These are phyloP conservation scores for Drosophila kepulauana DNA, from an alignment of 1,140 invertebrate species.

Conservation along the genomic window DNA sequence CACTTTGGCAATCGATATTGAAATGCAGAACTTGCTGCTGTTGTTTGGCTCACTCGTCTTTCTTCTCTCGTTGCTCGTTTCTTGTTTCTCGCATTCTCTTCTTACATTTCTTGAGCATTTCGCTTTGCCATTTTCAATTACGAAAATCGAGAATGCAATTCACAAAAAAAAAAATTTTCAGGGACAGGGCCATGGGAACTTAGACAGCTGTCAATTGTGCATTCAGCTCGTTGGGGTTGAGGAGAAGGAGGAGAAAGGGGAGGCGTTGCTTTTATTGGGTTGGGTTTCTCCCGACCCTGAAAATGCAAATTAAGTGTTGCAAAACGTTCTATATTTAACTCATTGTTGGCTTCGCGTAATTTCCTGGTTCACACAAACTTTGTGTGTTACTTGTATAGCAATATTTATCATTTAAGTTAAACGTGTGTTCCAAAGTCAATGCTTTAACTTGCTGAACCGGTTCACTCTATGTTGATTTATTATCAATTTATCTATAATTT, in stretches of 20 bases:
- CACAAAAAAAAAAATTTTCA: constrained; percentile 27
- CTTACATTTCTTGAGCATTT: neutral
- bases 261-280: neutral
- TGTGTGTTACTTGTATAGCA: neutral
- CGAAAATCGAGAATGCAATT: constrained; percentile 32
- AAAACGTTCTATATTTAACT: constrained; percentile 1
- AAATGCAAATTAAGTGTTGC: constrained; percentile 11
- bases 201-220: constrained; percentile 28
- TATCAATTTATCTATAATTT: no score
- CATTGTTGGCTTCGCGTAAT: neutral
- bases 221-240: no score
- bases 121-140: neutral
- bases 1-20: constrained; percentile 26
- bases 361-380: neutral
- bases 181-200: constrained; percentile 31
- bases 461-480: no score
- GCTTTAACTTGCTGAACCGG: no score
- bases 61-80: neutral
- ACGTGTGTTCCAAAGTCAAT: no score
- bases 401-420: neutral
- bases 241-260: neutral
- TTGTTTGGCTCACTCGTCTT: neutral
- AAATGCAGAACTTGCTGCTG: neutral
- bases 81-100: neutral
- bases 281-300: neutral